phyloP scores from a whole-genome alignment of 2,888 invertebrate species.

The Tuberolachnus salignus region DNA sequence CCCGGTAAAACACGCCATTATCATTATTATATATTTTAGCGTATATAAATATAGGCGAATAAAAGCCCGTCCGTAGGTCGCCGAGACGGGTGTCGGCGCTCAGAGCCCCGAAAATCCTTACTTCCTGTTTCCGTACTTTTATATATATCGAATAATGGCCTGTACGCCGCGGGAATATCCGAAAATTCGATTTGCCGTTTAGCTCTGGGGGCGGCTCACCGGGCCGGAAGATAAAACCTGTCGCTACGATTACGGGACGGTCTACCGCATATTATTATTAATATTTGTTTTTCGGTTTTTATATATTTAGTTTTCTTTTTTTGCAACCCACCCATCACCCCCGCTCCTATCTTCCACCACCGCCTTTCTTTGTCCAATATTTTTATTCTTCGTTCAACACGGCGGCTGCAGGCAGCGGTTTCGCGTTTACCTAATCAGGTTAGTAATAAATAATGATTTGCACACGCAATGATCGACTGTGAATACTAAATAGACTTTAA shows the following conservation, averaged over 20 bases:
- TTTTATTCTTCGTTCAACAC: not conserved
- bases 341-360: not conserved
- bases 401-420: not conserved
- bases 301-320: too few species aligned
- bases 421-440: not conserved
- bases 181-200: slow-evolving; percentile 37
- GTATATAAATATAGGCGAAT: too few species aligned
- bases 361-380: not conserved
- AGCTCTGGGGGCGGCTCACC: not conserved
- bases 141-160: not conserved
- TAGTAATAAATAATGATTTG: too few species aligned
- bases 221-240: slow-evolving; percentile 11
- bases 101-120: slow-evolving; percentile 7
- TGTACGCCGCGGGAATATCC: slow-evolving; percentile 12
- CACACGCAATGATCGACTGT: not conserved
- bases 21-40: too few species aligned
- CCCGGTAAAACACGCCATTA: too few species aligned
- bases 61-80: not conserved
- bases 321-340: too few species aligned
- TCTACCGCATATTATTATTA: slow-evolving; percentile 18
- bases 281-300: not conserved
- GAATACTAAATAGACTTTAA: not conserved
- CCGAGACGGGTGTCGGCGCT: too few species aligned
- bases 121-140: slow-evolving; percentile 18
- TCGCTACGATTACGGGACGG: not conserved